A percentile compares a stretch with the other conserved stretches of the same genome.
Conservation (phyloP, 2,113 vertebrate species). For the Scortum barcoo region DNA sequence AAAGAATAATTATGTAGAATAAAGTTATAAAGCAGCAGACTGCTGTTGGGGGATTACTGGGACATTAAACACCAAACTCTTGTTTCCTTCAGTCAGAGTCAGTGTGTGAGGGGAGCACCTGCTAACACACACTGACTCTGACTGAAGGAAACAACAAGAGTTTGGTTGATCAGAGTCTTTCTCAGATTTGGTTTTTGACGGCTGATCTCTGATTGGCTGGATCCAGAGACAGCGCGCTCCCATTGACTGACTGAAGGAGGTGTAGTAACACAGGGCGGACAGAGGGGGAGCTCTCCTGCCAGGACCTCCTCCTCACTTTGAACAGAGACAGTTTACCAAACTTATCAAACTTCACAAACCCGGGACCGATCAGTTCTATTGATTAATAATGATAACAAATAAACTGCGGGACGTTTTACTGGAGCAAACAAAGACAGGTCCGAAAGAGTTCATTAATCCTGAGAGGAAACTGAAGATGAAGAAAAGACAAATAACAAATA, state of each 20-base stretch:
- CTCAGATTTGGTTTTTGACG: slow-evolving; percentile 1
- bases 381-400: background rate
- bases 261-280: slow-evolving; percentile 20
- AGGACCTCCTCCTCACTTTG: background rate
- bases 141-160: too few relatives aligned
- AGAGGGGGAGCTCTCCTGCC: slow-evolving; percentile 40
- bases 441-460: background rate
- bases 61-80: too few relatives aligned
- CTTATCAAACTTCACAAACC: background rate
- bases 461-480: background rate
- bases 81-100: too few relatives aligned
- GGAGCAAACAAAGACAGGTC: background rate
- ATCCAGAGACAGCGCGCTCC: background rate
- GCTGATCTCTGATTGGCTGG: slow-evolving; percentile 40
- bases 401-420: too few relatives aligned
- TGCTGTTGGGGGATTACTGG: too few relatives aligned
- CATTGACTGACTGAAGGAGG: background rate
- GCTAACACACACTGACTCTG: too few relatives aligned
- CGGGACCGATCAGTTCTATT: fast-evolving
- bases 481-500: too few relatives aligned
- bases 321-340: background rate
- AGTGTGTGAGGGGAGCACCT: too few relatives aligned
- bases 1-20: background rate
- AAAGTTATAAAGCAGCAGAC: too few relatives aligned
- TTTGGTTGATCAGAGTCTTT: too few relatives aligned